phyloP scores from a whole-genome alignment of 2,113 vertebrate genomes.

The Nettapus auritus region DNA sequence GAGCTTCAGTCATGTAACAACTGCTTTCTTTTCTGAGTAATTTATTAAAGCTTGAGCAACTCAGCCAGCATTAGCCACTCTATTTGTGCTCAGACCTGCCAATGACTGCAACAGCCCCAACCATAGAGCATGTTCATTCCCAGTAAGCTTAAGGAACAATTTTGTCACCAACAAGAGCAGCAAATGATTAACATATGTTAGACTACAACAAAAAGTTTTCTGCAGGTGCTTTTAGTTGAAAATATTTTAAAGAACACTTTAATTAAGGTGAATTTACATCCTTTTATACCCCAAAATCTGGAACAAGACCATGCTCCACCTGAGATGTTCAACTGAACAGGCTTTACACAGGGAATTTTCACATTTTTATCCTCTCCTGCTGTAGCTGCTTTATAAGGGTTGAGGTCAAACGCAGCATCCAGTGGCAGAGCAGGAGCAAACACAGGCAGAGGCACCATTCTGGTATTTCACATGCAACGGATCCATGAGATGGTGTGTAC shows the following conservation, averaged over 20 bases:
- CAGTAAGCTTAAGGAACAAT: not conserved
- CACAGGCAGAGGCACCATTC: not conserved
- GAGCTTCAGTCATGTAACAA: not conserved
- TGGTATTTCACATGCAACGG: not conserved
- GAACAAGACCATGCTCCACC: rapidly evolving
- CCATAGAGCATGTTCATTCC: rapidly evolving
- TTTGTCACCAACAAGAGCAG: not conserved
- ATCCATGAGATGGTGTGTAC: rapidly evolving
- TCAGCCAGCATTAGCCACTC: not conserved
- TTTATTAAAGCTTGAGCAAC: not conserved
- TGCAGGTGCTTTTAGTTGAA: not conserved
- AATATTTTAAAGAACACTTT: not conserved
- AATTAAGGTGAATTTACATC: not conserved
- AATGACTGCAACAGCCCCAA: not conserved
- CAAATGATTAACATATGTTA: not conserved
- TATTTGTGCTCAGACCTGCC: not conserved
- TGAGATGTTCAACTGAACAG: not conserved
- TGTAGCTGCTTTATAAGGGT: not conserved
- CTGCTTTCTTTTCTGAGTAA: not conserved
- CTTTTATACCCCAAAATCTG: not conserved
- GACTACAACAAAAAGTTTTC: not conserved
- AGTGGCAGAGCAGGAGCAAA: not conserved
- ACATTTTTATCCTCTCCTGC: not conserved
- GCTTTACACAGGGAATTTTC: not conserved
- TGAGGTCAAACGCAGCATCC: not conserved